Conservation (phyloP, 1,140 invertebrate species). For the Heliothis subflexa region DNA sequence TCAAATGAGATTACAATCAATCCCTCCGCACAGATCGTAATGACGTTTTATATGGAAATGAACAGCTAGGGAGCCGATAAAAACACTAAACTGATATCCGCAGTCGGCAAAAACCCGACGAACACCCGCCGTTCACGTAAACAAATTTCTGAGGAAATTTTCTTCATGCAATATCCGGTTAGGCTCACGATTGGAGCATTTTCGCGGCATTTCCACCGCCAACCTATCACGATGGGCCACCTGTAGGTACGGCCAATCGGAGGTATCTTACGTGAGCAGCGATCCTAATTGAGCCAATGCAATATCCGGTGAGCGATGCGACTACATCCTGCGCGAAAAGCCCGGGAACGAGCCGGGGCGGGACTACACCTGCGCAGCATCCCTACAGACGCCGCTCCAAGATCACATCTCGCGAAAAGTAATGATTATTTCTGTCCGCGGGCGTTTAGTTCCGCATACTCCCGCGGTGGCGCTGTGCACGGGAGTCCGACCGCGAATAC, state of each 20-base stretch:
- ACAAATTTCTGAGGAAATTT: slow-evolving; percentile 84
- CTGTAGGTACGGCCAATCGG: slow-evolving; percentile 63
- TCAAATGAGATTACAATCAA: slow-evolving; percentile 32
- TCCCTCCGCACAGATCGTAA: slow-evolving; percentile 41
- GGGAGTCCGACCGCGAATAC: slow-evolving; percentile 70
- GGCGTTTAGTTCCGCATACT: slow-evolving; percentile 78
- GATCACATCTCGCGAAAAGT: slow-evolving; percentile 85
- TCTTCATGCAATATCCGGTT: slow-evolving; percentile 80
- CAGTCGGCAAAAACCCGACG: slow-evolving; percentile 70
- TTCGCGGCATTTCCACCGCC: slow-evolving; percentile 67
- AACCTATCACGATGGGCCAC: slow-evolving; percentile 59
- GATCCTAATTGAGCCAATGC: slow-evolving; percentile 75
- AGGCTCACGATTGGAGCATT: slow-evolving; percentile 63
- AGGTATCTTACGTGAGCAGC: slow-evolving; percentile 61
- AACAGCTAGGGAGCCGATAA: slow-evolving; percentile 60
- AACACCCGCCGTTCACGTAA: slow-evolving; percentile 74
- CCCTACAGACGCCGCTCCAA: slow-evolving; percentile 72
- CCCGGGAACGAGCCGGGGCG: slow-evolving; percentile 76
- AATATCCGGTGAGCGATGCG: slow-evolving; percentile 71
- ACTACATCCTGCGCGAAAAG: slow-evolving; percentile 82
- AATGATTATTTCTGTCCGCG: slow-evolving; percentile 85
- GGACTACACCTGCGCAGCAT: slow-evolving; percentile 79
- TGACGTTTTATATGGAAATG: slow-evolving; percentile 60
- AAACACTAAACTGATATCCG: slow-evolving; percentile 75
- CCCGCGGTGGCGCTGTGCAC: slow-evolving; percentile 76